Base-by-base conservation (phyloP, 1,140 invertebrate species). In the Carcinoscorpius rotundicauda region DNA sequence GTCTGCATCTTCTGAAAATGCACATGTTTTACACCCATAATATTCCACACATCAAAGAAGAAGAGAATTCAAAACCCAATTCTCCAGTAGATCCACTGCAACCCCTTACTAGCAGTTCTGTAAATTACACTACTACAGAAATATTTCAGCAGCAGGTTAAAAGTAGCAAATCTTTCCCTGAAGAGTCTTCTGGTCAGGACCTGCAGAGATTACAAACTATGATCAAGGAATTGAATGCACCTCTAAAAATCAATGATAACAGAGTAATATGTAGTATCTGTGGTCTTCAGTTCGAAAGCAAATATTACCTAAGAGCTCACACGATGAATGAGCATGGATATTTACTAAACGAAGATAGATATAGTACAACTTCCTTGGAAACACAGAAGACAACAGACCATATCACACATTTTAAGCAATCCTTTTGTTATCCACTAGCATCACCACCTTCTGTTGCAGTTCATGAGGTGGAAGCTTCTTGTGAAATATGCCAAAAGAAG, bases 201-300 rank as follows among this genome's bases (percentile, higher is more conserved):
- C 77, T 94, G 4, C 86, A 91, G 69, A 92, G 93, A 74, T 77
- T 94, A 29, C 91, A 95, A 75, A 88, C 88, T 0, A 94, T 94
- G 91, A 88, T 95, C 69, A 81, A 89, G 60, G 91, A 94, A 76
- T 75, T 94, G 60, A 93, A 93, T 73, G 86, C 71, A 29, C 74
- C 69, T 62, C 68, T 65, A 11, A 62, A 73, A 63, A 64, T 64
- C 61, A 68, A 61, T 58, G 56, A 58, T 48, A 68, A 58, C 52
- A 71, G 75, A 72, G 75, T 76, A 53, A 77, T 76, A 67, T 84
- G 82, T 75, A 79, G 80, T 64, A 70, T 84, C 51, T 85, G 83
- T 75, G 76, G 80, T 64, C 76, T 80, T 66, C 81, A 83, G 70
- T 81, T 83, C 68, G 82, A 82, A 60, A 79, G 78, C 70, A 80